Percentiles rank a stretch among this genome's conserved stretches.
These are phyloP conservation scores for Macropis europaea DNA, from an alignment of 2,888 invertebrate species.

Conservation along the genomic window DNA sequence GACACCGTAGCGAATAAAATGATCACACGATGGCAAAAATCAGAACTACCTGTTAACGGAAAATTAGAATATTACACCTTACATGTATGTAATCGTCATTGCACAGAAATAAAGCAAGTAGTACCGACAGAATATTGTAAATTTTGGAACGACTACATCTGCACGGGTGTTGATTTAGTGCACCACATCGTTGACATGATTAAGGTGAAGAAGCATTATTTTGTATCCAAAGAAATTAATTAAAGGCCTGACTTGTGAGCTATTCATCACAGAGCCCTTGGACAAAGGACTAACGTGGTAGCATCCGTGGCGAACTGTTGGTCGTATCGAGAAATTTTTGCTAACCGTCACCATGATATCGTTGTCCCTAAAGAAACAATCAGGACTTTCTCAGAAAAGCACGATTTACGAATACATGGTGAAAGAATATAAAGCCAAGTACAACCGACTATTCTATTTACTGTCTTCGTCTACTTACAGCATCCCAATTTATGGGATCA, in stretches of 20 bases:
- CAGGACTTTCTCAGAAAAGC: rapidly evolving
- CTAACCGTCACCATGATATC: slow-evolving; percentile 28
- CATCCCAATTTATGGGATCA: slow-evolving; percentile 48
- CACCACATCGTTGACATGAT: rapidly evolving
- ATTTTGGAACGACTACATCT: slow-evolving; percentile 53
- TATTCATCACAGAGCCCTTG: neutral
- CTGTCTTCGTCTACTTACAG: slow-evolving; percentile 56
- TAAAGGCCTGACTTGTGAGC: slow-evolving; percentile 31
- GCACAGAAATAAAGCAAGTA: neutral
- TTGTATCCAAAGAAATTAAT: neutral
- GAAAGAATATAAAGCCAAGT: slow-evolving; percentile 34
- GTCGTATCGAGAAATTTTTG: slow-evolving; percentile 42
- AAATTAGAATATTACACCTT: slow-evolving; percentile 51
- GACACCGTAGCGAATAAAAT: slow-evolving; percentile 15
- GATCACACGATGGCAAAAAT: slow-evolving; percentile 60
- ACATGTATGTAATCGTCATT: neutral
- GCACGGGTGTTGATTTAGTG: slow-evolving; percentile 22
- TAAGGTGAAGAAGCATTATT: neutral
- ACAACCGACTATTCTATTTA: slow-evolving; percentile 44
- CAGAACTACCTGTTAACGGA: slow-evolving; percentile 62
- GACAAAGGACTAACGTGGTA: slow-evolving; percentile 52
- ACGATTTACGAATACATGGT: neutral
- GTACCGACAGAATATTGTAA: slow-evolving; percentile 26
- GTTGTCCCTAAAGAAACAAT: slow-evolving; percentile 21
- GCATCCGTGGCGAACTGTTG: slow-evolving; percentile 59